Base-by-base conservation (phyloP, 2,888 invertebrate species). In the Lasioglossum oenotherae region DNA sequence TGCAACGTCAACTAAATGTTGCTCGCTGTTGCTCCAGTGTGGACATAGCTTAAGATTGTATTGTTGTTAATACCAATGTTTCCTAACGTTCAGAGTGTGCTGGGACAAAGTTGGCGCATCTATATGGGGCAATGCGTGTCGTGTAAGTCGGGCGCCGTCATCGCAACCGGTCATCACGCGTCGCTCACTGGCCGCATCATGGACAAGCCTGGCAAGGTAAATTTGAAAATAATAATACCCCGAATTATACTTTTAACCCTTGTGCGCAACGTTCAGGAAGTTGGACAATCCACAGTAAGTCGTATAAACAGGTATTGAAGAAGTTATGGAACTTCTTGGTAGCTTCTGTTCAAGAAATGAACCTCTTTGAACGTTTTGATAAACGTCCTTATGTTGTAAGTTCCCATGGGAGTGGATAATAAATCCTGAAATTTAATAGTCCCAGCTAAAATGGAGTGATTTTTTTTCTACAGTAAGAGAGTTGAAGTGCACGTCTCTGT, bases 51-150 rank as follows among this genome's bases (percentile, higher is more conserved):
- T 57, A 14, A 31, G 31, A 31, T 64, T 16, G 31, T 19, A 31
- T 64, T 16, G 31, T 31, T 75, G 19, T 67, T 67, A 75, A 75
- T 69, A 38, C 4, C 8, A 67, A 75, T 85, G 14, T 84, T 83
- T 74, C 35, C 35, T 53, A 57, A 64, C 49, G 41, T 73, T 74
- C 82, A 94, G 93, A 90, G 92, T 93, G 92, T 91, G 92, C 87
- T 92, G 92, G 91, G 91, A 91, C 87, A 90, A 93, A 92, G 92
- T 93, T 92, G 93, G 92, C 84, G 87, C 85, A 93, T 94, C 95
- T 95, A 94, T 97, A 97, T 97, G 97, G 97, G 97, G 96, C 97
- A 97, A 97, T 97, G 97, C 96, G 97, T 97, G 96, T 97, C 97
- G 96, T 97, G 97, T 96, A 96, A 96, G 95, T 96, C 96, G 94